Evolutionary conservation across 2,113 vertebrate species (phyloP).

Genomic region (Castor canadensis): DNA sequence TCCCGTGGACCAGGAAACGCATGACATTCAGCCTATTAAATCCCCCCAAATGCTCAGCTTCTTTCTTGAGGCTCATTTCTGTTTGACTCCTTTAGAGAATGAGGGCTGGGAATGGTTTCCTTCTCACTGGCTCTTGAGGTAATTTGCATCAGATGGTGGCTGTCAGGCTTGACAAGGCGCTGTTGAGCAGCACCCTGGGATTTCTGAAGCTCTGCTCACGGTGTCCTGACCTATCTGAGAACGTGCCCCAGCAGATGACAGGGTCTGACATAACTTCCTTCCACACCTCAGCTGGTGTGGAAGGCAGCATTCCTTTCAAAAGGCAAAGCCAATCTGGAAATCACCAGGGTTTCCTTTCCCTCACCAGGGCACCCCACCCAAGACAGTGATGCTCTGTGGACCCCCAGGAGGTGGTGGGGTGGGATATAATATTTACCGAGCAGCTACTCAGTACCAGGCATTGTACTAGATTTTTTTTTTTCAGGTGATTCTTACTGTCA

Average conservation of each 20-base stretch:
- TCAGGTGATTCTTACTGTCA: neutral
- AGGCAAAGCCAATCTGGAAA: neutral
- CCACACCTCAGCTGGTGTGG: slow-evolving; percentile 1
- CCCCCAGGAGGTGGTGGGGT: neutral
- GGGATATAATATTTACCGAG: neutral
- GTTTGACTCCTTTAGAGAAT: neutral
- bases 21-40: neutral
- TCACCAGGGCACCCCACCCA: neutral
- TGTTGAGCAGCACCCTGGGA: neutral
- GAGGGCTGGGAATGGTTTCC: neutral
- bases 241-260: neutral
- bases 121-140: neutral
- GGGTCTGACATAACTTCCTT: slow-evolving; percentile 34
- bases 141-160: slow-evolving; percentile 37
- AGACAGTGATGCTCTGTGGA: neutral
- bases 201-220: slow-evolving; percentile 12
- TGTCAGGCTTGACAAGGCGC: slow-evolving; percentile 33
- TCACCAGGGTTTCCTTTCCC: neutral
- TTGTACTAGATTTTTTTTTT: neutral
- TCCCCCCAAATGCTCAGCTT: neutral
- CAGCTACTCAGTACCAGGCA: neutral
- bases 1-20: neutral
- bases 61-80: neutral
- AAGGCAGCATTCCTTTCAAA: neutral
- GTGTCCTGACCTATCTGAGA: slow-evolving; percentile 53